A percentile compares a stretch with the other conserved stretches of the same genome.
These are phyloP conservation scores for Oxyteleia sp. DNA, from an alignment of 2,888 invertebrate species.

Conservation along the genomic window DNA sequence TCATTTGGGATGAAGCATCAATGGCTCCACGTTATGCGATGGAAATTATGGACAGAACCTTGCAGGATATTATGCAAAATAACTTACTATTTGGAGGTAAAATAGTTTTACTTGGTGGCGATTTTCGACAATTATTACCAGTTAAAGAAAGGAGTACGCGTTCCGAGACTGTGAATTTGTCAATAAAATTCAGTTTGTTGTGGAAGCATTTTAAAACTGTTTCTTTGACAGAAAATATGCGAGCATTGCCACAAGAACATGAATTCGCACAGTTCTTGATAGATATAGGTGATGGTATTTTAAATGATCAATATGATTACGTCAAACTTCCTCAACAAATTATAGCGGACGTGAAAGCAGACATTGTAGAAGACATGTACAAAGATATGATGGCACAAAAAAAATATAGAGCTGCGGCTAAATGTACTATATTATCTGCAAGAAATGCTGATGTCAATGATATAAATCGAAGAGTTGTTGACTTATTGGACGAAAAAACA, in stretches of 20 bases:
- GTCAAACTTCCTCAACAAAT: too few species aligned
- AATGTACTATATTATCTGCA: too few species aligned
- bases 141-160: slow-evolving; percentile 44
- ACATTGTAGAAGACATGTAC: too few species aligned
- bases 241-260: slow-evolving; percentile 57
- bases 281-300: slow-evolving; percentile 55
- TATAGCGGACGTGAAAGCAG: too few species aligned
- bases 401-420: too few species aligned
- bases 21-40: too few species aligned
- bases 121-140: too few species aligned
- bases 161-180: slow-evolving; percentile 36
- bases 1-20: slow-evolving; percentile 20
- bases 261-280: slow-evolving; percentile 70
- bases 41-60: too few species aligned
- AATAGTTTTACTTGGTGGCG: too few species aligned
- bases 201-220: not conserved
- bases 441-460: slow-evolving; percentile 74
- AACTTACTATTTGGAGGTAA: slow-evolving; percentile 60
- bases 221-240: slow-evolving; percentile 37
- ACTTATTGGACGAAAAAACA: slow-evolving; percentile 18
- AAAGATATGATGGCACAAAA: too few species aligned
- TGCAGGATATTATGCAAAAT: slow-evolving; percentile 73
- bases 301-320: too few species aligned
- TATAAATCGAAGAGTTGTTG: slow-evolving; percentile 66
- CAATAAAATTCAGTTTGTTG: not conserved